These are phyloP conservation scores for Myrmophylax atrothorax DNA, from an alignment of 2,113 vertebrate genomes.

Conservation along the genomic window DNA sequence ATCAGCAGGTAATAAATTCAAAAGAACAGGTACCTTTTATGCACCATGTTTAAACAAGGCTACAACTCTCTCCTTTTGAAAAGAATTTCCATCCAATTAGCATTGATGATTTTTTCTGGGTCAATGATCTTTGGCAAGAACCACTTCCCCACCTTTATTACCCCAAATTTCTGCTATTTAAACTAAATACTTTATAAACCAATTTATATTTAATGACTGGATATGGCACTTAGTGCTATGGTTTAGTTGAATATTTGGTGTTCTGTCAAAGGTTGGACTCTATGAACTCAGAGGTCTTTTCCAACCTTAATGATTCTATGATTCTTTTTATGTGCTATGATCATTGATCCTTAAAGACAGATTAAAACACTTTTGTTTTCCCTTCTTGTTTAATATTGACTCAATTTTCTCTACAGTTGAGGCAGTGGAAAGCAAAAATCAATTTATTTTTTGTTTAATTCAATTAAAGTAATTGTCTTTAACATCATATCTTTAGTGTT, in stretches of 20 bases:
- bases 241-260: accelerated
- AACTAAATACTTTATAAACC: background rate
- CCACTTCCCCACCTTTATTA: background rate
- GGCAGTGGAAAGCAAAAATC: background rate
- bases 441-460: background rate
- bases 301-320: background rate
- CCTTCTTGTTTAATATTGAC: background rate
- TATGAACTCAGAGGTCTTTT: background rate
- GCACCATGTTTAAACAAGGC: background rate
- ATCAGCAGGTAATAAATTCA: background rate
- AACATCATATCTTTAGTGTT: background rate
- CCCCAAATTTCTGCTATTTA: background rate
- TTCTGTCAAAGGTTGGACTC: background rate
- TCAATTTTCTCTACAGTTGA: background rate
- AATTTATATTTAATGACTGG: background rate
- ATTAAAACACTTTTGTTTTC: background rate
- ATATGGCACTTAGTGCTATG: background rate
- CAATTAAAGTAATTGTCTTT: background rate
- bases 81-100: background rate
- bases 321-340: background rate
- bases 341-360: background rate
- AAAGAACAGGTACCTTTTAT: background rate
- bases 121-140: background rate
- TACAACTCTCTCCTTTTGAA: background rate
- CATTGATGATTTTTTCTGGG: background rate